phyloP scores from a whole-genome alignment of 1,140 invertebrate species.

The Diorhabda sublineata region DNA sequence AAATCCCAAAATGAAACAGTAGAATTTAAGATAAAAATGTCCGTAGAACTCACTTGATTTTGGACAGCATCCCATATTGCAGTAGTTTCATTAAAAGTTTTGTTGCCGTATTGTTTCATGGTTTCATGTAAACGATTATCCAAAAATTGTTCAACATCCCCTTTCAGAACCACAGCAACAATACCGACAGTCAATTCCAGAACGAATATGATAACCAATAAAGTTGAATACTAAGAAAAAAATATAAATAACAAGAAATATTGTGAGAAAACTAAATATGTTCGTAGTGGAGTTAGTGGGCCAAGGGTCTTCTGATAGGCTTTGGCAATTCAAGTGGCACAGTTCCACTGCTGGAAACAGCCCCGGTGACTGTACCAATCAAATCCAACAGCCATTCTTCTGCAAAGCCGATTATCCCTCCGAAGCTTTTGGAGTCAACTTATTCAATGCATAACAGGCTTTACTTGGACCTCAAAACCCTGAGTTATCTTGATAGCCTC shows the following conservation, averaged over 20 bases:
- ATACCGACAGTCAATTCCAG: slow-evolving; percentile 80
- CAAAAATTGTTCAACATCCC: slow-evolving; percentile 61
- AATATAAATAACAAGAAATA: neutral
- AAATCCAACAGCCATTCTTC: too few species aligned
- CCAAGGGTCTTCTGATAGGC: too few species aligned
- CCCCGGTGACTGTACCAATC: too few species aligned
- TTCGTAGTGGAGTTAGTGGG: too few species aligned
- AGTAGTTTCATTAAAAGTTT: slow-evolving; percentile 47
- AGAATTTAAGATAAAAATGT: neutral
- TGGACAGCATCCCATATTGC: slow-evolving; percentile 71
- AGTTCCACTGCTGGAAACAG: too few species aligned
- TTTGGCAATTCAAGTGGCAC: too few species aligned
- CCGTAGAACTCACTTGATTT: slow-evolving; percentile 56
- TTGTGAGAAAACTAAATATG: too few species aligned
- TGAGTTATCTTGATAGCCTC: too few species aligned
- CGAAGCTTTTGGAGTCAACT: too few species aligned
- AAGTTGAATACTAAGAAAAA: slow-evolving; percentile 69
- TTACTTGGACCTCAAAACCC: too few species aligned
- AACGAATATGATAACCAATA: slow-evolving; percentile 76
- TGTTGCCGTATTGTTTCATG: slow-evolving; percentile 57
- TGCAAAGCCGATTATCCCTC: too few species aligned
- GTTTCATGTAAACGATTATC: slow-evolving; percentile 59
- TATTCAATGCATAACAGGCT: too few species aligned
- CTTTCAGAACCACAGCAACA: slow-evolving; percentile 73
- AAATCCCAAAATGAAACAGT: slow-evolving; percentile 27